Percentiles rank a stretch among this genome's conserved stretches.
Conservation (phyloP, 2,888 invertebrate genomes). For the Chaitophorus viminalis region DNA sequence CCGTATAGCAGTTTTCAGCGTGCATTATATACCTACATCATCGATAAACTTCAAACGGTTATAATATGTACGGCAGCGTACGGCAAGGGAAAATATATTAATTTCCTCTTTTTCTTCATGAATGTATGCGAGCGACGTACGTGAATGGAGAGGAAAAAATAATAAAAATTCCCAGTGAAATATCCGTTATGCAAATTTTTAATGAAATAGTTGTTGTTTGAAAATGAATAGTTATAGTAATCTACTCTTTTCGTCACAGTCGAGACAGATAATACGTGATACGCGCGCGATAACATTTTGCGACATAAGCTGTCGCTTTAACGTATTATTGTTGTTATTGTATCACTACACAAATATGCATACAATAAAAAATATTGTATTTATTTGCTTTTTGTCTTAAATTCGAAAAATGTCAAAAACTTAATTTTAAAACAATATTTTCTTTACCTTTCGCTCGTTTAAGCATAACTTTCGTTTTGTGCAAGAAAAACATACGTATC, state of each 20-base stretch:
- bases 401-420: too few relatives aligned
- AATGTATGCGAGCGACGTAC: not conserved
- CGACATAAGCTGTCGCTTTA: not conserved
- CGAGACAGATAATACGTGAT: not conserved
- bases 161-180: not conserved
- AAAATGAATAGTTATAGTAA: not conserved
- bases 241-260: not conserved
- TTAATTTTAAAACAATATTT: too few relatives aligned
- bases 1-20: too few relatives aligned
- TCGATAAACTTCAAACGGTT: not conserved
- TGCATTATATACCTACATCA: not conserved
- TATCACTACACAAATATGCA: too few relatives aligned
- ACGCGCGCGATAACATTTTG: not conserved
- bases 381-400: too few relatives aligned
- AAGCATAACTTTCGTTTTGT: too few relatives aligned
- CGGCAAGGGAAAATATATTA: too few relatives aligned
- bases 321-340: too few relatives aligned
- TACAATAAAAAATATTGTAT: too few relatives aligned
- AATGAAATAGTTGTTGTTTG: not conserved
- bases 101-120: not conserved
- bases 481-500: too few relatives aligned
- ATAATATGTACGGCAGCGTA: not conserved
- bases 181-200: not conserved
- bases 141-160: not conserved
- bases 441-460: too few relatives aligned